phyloP scores from a whole-genome alignment of 2,797 vertebrate species.

The Anabacerthia variegaticeps region DNA sequence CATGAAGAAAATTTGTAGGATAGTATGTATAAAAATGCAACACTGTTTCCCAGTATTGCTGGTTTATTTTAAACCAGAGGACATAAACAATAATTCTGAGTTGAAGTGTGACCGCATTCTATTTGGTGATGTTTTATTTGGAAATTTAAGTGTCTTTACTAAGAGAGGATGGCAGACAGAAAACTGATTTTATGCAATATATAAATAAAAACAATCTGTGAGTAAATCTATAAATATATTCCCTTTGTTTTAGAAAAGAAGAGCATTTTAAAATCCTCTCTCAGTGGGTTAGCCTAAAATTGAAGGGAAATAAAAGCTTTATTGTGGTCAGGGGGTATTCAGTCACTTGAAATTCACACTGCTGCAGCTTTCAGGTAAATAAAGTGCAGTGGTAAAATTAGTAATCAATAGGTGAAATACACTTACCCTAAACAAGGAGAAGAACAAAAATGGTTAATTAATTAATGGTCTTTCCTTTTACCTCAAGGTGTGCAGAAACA shows the following conservation, averaged over 20 bases:
- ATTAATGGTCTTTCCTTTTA: conserved; percentile 46
- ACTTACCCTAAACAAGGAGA: not conserved
- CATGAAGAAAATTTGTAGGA: conserved; percentile 23
- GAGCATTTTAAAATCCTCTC: conserved; percentile 10
- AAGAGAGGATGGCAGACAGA: not conserved
- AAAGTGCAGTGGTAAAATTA: not conserved
- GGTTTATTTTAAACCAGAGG: conserved; percentile 50
- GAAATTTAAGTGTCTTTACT: not conserved
- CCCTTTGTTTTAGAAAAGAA: conserved; percentile 47
- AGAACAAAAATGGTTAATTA: not conserved
- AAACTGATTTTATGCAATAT: conserved; percentile 29
- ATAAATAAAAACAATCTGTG: conserved; percentile 41
- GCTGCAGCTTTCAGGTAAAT: not conserved
- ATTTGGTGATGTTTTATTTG: conserved; percentile 38
- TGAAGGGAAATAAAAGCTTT: conserved; percentile 16
- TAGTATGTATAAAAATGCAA: conserved; percentile 31
- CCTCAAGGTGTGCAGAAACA: conserved; percentile 91
- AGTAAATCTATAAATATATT: conserved; percentile 51
- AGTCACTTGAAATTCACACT: not conserved
- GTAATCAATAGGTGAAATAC: conserved; percentile 11
- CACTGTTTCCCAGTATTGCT: conserved; percentile 3
- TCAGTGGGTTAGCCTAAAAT: conserved; percentile 22
- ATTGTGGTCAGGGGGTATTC: not conserved
- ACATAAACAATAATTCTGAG: conserved; percentile 21
- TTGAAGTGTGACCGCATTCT: not conserved